Percentiles rank a stretch among this genome's conserved stretches.
phyloP scores from a whole-genome alignment of 2,113 vertebrate genomes.

The Pterocles orientalis region DNA sequence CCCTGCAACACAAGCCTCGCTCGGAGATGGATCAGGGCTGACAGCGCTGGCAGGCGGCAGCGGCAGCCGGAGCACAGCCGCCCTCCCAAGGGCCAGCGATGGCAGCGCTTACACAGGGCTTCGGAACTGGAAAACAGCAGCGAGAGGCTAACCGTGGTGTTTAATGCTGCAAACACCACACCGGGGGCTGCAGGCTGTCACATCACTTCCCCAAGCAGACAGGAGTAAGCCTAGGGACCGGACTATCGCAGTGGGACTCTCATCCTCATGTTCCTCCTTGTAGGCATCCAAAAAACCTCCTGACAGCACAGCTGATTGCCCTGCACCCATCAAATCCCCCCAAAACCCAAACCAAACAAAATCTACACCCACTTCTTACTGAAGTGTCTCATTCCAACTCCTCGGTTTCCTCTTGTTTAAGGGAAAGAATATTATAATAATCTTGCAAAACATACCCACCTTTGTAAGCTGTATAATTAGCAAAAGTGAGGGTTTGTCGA shows the following conservation, averaged over 20 bases:
- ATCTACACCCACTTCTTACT: neutral
- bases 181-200: neutral
- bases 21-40: neutral
- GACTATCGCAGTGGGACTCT: neutral
- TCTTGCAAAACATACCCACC: neutral
- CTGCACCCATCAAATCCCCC: neutral
- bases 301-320: neutral
- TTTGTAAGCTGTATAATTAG: neutral
- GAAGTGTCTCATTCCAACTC: neutral
- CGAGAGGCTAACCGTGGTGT: neutral
- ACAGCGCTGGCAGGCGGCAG: neutral
- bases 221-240: neutral
- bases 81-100: neutral
- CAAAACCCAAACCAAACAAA: neutral
- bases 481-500: neutral
- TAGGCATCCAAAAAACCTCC: neutral
- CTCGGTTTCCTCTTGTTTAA: neutral
- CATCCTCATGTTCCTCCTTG: too few species aligned
- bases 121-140: neutral
- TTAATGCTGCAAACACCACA: neutral
- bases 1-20: neutral
- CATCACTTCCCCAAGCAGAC: neutral
- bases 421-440: accelerated
- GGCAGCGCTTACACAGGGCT: neutral
- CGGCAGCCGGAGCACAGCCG: neutral